Evolutionary conservation across 2,888 invertebrate genomes (phyloP).

Genomic region (Caenorhabditis wallacei): DNA sequence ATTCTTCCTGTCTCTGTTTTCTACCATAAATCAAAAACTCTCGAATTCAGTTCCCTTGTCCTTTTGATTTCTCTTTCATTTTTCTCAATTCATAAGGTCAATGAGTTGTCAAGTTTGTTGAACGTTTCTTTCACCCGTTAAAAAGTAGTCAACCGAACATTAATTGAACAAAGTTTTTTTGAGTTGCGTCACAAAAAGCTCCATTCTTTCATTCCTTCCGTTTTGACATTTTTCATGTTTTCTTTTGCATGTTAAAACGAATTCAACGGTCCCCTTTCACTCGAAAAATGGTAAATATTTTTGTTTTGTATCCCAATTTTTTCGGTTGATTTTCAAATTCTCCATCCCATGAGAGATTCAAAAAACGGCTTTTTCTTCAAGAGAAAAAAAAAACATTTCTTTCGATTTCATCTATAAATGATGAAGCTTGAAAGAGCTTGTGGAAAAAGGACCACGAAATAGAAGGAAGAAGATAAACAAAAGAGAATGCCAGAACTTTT

Average conservation of each 20-base stretch:
- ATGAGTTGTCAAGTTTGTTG: slow-evolving; percentile 30
- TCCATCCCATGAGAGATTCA: slow-evolving; percentile 20
- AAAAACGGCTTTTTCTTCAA: background rate
- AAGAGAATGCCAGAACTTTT: slow-evolving; percentile 45
- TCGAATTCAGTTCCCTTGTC: no score
- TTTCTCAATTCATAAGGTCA: slow-evolving; percentile 10
- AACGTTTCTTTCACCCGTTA: slow-evolving; percentile 3
- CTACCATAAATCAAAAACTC: no score
- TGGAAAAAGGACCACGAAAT: slow-evolving; percentile 17
- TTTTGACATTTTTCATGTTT: slow-evolving; percentile 33
- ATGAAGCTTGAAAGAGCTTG: slow-evolving; percentile 23
- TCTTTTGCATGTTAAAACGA: slow-evolving; percentile 1
- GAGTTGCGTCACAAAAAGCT: slow-evolving; percentile 29
- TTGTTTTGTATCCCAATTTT: slow-evolving; percentile 21
- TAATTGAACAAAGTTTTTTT: slow-evolving; percentile 28
- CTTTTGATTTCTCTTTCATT: background rate
- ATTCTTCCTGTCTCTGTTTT: no score
- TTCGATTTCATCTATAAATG: slow-evolving; percentile 39
- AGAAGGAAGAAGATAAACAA: slow-evolving; percentile 32
- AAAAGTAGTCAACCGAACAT: slow-evolving; percentile 14
- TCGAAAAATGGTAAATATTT: slow-evolving; percentile 24
- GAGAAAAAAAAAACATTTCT: slow-evolving; percentile 12
- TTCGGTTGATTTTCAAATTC: slow-evolving; percentile 16
- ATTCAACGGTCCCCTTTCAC: slow-evolving; percentile 7
- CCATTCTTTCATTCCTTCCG: slow-evolving; percentile 38